Evolutionary conservation across 2,888 invertebrate species (phyloP).

Genomic region (Choreutis nemorana): DNA sequence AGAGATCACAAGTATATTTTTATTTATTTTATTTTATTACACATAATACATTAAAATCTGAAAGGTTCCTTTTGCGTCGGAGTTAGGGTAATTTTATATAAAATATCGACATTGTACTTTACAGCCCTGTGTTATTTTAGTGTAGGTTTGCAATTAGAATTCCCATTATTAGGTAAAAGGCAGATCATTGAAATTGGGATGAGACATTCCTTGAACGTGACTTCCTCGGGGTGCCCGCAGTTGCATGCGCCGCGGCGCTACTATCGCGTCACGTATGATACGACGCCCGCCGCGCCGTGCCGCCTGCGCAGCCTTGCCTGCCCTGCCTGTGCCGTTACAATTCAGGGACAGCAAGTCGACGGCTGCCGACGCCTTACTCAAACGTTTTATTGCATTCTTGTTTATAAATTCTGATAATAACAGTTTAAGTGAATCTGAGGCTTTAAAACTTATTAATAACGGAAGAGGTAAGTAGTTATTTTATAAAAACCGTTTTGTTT

Average conservation of each 20-base stretch:
- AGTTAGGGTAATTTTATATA: no score
- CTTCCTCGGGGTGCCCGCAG: constrained; percentile 24
- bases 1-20: no score
- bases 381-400: constrained; percentile 7
- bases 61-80: no score
- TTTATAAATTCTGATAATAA: constrained; percentile 8
- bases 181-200: no score
- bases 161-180: no score
- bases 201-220: not conserved
- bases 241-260: constrained; percentile 50
- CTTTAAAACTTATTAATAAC: not conserved
- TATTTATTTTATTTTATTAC: no score
- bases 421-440: constrained; percentile 3
- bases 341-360: constrained; percentile 9
- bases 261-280: constrained; percentile 24
- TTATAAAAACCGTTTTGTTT: not conserved
- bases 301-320: constrained; percentile 25
- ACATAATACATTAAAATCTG: no score
- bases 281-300: constrained; percentile 23
- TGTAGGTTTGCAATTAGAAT: no score
- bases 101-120: no score
- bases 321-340: constrained; percentile 14
- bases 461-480: not conserved
- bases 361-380: constrained; percentile 10
- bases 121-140: no score